Percentiles rank a stretch among this genome's conserved stretches.
phyloP scores from a whole-genome alignment of 2,797 vertebrate genomes.

The Muraenolepis orangiensis region DNA sequence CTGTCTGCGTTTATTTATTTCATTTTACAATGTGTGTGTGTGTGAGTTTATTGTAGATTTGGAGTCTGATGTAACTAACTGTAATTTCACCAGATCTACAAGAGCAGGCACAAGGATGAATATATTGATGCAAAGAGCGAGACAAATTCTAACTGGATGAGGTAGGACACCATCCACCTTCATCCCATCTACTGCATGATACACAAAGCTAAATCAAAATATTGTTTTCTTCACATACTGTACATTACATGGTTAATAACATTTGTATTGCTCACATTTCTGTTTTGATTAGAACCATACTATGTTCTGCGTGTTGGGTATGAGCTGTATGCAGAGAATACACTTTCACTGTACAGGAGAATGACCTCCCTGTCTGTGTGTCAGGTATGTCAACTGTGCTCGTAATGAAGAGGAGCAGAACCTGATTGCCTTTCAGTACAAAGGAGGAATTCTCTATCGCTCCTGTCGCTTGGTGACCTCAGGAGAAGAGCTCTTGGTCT shows the following conservation, averaged over 20 bases:
- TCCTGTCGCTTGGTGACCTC: constrained; percentile 35
- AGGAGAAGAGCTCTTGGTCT: constrained; percentile 62
- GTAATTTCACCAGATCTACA: constrained; percentile 52
- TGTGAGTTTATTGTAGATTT: not conserved
- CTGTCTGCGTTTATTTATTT: not conserved
- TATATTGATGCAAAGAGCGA: constrained; percentile 60
- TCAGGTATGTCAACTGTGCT: constrained; percentile 68
- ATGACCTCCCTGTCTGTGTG: not conserved
- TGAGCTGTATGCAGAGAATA: not conserved
- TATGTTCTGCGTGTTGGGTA: not conserved
- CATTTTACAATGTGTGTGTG: not conserved
- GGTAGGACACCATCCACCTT: constrained; percentile 38
- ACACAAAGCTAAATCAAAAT: not conserved
- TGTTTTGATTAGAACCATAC: not conserved
- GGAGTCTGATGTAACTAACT: too few species aligned
- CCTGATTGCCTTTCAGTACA: constrained; percentile 66
- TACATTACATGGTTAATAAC: too few species aligned
- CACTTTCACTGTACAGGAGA: not conserved
- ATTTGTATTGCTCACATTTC: too few species aligned
- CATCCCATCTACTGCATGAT: not conserved
- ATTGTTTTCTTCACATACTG: not conserved
- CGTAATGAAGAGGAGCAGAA: constrained; percentile 63
- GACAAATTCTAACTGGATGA: constrained; percentile 68
- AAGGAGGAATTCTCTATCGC: constrained; percentile 59
- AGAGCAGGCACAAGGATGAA: constrained; percentile 43